Base-by-base conservation (phyloP, 2,113 vertebrate genomes). In the Nipponia nippon region DNA sequence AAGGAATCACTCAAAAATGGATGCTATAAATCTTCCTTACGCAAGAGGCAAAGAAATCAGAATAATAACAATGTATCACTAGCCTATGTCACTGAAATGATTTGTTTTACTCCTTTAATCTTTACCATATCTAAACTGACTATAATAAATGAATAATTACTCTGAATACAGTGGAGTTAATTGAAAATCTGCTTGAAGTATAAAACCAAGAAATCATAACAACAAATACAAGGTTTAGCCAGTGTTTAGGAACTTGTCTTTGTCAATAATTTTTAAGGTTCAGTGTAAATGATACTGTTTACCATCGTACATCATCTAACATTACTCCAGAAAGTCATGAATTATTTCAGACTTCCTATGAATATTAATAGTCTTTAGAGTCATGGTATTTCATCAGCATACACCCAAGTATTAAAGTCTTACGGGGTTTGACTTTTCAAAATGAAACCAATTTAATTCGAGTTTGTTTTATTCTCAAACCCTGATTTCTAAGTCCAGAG, bases 141-240 rank as follows among this genome's bases (percentile, higher is more conserved):
- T 98, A 98, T 98, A 98, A 98, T 98, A 98, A 98, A 98, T 98
- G 98, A 98, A 98, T 98, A 98, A 98, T 98, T 98, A 95, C 97
- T 97, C 96, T 42, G 93, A 98, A 98, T 98, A 97, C 95, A 95
- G 97, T 97, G 87, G 91, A 98, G 97, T 98, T 98, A 98, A 98
- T 98, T 98, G 98, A 98, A 98, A 98, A 98, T 98, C 97, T 91
- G 93, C 96, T 97, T 97, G 91, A 98, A 97, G 97, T 98, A 98
- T 98, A 98, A 98, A 98, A 98, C 98, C 97, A 98, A 98, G 98
- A 98, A 98, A 98, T 98, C 97, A 96, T 98, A 98, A 98, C 98
- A 98, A 97, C 98, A 98, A 98, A 98, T 98, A 98, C 97, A 98
- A 98, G 98, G 96, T 98, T 98, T 98, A 98, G 95, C 85, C 92